These are phyloP conservation scores for Myotis planiceps DNA, from an alignment of 2,797 vertebrate species.

Conservation along the genomic window DNA sequence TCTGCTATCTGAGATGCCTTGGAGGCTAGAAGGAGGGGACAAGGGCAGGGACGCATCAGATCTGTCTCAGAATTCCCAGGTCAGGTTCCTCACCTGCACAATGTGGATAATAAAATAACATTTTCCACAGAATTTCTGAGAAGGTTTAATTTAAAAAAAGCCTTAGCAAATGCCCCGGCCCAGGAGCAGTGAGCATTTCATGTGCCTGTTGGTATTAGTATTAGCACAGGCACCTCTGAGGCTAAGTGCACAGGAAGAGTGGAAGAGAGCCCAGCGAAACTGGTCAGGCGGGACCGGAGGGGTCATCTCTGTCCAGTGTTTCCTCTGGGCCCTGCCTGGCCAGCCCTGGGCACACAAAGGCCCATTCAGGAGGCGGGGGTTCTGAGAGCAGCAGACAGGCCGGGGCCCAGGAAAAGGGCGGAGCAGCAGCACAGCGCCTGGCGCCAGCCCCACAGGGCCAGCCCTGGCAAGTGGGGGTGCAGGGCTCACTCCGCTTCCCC, in stretches of 20 bases:
- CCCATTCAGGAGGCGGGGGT: slow-evolving; percentile 73
- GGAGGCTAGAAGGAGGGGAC: not conserved
- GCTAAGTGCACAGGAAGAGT: not conserved
- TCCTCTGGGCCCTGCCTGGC: slow-evolving; percentile 64
- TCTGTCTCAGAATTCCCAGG: not conserved
- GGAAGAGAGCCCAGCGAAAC: not conserved
- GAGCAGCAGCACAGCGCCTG: slow-evolving; percentile 50
- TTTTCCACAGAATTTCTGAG: not conserved
- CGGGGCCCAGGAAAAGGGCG: slow-evolving; percentile 48
- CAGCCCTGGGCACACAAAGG: slow-evolving; percentile 80
- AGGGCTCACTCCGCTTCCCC: slow-evolving; percentile 6
- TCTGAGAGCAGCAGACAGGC: slow-evolving; percentile 78
- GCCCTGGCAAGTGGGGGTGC: not conserved
- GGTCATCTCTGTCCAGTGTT: slow-evolving; percentile 72
- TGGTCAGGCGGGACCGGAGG: slow-evolving; percentile 44
- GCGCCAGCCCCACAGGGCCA: slow-evolving; percentile 30
- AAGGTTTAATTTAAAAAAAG: not conserved
- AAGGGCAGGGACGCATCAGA: not conserved
- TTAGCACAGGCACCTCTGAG: not conserved
- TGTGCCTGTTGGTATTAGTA: not conserved
- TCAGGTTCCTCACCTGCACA: not conserved
- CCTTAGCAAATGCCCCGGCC: not conserved
- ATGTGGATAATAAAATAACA: not conserved
- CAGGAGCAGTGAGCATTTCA: not conserved
- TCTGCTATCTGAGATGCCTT: not conserved